Conservation (phyloP, 2,113 vertebrate genomes). For the Salvelinus namaycush region DNA sequence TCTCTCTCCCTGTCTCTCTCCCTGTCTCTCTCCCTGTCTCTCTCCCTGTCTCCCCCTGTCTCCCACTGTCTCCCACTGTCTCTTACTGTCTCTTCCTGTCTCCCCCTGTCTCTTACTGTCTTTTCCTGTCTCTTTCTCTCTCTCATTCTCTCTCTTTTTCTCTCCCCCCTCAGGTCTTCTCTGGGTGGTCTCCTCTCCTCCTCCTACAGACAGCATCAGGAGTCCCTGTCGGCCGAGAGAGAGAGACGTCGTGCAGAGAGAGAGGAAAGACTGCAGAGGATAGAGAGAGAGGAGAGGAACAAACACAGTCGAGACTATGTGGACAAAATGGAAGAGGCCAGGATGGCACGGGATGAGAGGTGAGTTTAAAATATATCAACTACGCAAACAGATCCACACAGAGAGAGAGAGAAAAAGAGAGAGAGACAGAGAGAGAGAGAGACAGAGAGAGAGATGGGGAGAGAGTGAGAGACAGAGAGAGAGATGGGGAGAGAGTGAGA, state of each 20-base stretch:
- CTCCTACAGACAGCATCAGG: slow-evolving; percentile 94
- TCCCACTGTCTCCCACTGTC: too few relatives aligned
- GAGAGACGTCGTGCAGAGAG: slow-evolving; percentile 89
- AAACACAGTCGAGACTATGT: slow-evolving; percentile 90
- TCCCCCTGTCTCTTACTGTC: not conserved
- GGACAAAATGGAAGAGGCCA: slow-evolving; percentile 93
- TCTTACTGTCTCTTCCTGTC: too few relatives aligned
- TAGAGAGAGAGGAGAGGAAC: slow-evolving; percentile 93
- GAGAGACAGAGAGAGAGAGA: too few relatives aligned
- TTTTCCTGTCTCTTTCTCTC: not conserved
- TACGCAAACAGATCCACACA: not conserved
- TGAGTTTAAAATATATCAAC: slow-evolving; percentile 12
- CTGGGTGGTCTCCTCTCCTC: slow-evolving; percentile 89
- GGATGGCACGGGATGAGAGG: slow-evolving; percentile 84
- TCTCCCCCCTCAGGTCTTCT: slow-evolving; percentile 72
- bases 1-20: too few relatives aligned
- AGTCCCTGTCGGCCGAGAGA: slow-evolving; percentile 92
- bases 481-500: too few relatives aligned
- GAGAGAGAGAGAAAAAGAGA: not conserved
- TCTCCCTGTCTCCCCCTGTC: too few relatives aligned
- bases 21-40: not conserved
- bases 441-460: too few relatives aligned
- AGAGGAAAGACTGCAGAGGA: slow-evolving; percentile 90
- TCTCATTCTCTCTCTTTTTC: not conserved
- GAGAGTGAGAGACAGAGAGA: too few relatives aligned